A percentile compares a stretch with the other conserved stretches of the same genome.
Conservation (phyloP, 2,797 vertebrate genomes). For the Myotis pilosus region DNA sequence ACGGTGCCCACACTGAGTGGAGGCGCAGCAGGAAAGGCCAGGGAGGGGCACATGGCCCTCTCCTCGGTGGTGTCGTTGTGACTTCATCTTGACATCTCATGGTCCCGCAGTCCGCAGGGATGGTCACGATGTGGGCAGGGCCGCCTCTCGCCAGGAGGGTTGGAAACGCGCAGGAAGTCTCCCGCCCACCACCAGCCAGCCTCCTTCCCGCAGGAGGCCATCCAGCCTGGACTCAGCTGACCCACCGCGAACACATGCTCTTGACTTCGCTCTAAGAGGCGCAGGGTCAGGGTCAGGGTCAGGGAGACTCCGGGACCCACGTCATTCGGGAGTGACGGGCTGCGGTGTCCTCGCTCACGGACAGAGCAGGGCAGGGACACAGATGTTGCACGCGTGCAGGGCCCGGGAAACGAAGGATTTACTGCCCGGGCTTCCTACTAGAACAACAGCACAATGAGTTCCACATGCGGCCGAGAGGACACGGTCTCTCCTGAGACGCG, state of each 20-base stretch:
- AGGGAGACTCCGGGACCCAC: neutral
- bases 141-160: neutral
- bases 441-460: slow-evolving; percentile 62
- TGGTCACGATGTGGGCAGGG: neutral
- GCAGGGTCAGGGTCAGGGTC: neutral
- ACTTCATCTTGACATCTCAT: neutral
- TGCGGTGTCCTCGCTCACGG: neutral
- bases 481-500: slow-evolving; percentile 37
- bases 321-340: neutral
- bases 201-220: neutral
- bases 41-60: neutral
- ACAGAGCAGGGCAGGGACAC: neutral
- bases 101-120: too few species aligned
- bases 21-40: too few species aligned
- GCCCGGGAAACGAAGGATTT: slow-evolving; percentile 45
- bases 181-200: neutral
- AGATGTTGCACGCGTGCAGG: neutral
- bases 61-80: neutral
- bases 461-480: slow-evolving; percentile 46
- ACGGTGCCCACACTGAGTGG: neutral
- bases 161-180: neutral
- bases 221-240: neutral
- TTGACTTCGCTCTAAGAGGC: neutral
- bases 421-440: neutral
- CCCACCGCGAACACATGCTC: neutral